These are phyloP conservation scores for Noctuana brunneofusca DNA, from an alignment of 2,888 invertebrate genomes.

Conservation along the genomic window DNA sequence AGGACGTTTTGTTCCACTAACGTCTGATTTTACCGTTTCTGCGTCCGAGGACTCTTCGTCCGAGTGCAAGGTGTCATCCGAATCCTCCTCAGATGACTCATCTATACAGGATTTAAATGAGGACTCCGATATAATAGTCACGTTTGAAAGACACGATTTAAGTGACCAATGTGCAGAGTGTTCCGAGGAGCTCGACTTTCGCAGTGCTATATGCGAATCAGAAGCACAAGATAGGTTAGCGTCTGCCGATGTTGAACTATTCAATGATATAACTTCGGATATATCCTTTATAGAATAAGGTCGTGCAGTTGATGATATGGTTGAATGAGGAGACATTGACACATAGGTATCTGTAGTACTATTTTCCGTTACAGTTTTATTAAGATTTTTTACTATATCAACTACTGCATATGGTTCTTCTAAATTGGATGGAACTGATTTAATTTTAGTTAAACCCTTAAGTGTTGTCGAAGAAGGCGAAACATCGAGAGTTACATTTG, in stretches of 20 bases:
- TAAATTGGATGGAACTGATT: conserved; percentile 65
- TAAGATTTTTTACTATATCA: conserved; percentile 56
- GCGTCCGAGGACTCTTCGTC: conserved; percentile 72
- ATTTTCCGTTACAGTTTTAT: conserved; percentile 38
- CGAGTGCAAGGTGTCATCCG: conserved; percentile 70
- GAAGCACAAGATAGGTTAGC: conserved; percentile 66
- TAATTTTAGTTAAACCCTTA: conserved; percentile 61
- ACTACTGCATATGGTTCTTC: conserved; percentile 71
- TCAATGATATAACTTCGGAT: conserved; percentile 69
- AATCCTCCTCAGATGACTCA: conserved; percentile 68
- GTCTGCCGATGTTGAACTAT: conserved; percentile 63
- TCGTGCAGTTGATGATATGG: conserved; percentile 55
- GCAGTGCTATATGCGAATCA: conserved; percentile 63
- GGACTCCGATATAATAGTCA: conserved; percentile 67
- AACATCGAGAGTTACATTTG: conserved; percentile 66
- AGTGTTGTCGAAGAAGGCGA: conserved; percentile 61
- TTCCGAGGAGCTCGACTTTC: conserved; percentile 75
- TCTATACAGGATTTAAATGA: conserved; percentile 72
- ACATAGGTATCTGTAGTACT: conserved; percentile 45
- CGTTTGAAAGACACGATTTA: conserved; percentile 71
- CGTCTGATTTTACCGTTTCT: conserved; percentile 72
- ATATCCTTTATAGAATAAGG: conserved; percentile 76
- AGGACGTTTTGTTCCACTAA: conserved; percentile 67
- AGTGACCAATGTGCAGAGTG: conserved; percentile 75
- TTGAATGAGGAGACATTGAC: conserved; percentile 63